Conservation (phyloP, 2,888 invertebrate genomes). For the Malachius bipustulatus region DNA sequence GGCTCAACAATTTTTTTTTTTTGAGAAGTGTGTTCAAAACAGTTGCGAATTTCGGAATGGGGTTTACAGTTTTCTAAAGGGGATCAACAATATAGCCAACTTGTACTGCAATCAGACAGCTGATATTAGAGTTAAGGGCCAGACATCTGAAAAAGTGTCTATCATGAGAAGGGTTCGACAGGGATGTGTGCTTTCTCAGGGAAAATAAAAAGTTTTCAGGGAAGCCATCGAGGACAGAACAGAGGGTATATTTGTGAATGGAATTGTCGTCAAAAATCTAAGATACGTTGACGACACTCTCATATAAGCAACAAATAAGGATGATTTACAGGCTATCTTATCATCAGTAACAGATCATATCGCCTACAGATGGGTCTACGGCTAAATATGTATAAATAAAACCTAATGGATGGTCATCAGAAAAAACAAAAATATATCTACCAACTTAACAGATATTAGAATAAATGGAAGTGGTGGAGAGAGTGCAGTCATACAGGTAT, state of each 20-base stretch:
- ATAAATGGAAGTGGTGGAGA: not conserved
- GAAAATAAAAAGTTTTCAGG: not conserved
- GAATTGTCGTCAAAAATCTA: conserved; percentile 4
- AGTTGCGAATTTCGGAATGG: no score
- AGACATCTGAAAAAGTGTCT: conserved; percentile 1
- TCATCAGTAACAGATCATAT: not conserved
- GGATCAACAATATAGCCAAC: no score
- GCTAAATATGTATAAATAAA: not conserved
- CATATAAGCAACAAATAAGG: conserved; percentile 1
- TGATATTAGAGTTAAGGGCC: not conserved
- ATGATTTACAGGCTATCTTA: conserved; percentile 1
- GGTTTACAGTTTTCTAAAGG: no score
- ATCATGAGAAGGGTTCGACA: conserved; percentile 2
- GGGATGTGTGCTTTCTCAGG: not conserved
- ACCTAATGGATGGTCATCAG: conserved; percentile 2
- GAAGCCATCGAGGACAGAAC: conserved; percentile 3
- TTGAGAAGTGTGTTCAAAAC: no score
- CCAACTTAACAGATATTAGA: not conserved
- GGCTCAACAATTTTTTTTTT: no score
- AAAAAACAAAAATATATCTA: conserved; percentile 1
- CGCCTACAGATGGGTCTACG: conserved; percentile 2
- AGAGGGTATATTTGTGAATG: not conserved
- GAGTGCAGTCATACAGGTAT: not conserved
- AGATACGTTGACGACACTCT: conserved; percentile 7
- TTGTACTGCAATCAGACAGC: conserved; percentile 2